These are phyloP conservation scores for Oligia latruncula DNA, from an alignment of 2,888 invertebrate species.

Conservation along the genomic window DNA sequence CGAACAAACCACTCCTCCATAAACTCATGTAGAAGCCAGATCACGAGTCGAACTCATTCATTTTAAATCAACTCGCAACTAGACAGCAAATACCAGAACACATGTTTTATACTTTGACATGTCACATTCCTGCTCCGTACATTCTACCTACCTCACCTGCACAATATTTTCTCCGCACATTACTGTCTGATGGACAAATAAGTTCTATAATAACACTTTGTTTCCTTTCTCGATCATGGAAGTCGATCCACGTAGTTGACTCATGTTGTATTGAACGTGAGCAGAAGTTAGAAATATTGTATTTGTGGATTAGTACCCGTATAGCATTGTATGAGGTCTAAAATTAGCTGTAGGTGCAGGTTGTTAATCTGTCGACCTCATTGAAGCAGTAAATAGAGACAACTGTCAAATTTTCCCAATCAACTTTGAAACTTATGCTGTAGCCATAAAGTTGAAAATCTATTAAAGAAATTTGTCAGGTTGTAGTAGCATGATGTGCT, in stretches of 20 bases:
- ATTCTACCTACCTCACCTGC: neutral
- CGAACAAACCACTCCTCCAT: neutral
- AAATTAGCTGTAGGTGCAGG: constrained; percentile 36
- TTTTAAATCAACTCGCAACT: neutral
- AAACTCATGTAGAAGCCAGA: neutral
- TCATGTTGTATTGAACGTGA: constrained; percentile 46
- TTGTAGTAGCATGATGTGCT: no score
- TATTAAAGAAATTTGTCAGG: no score
- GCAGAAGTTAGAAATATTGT: constrained; percentile 42
- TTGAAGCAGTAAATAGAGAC: neutral
- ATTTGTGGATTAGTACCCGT: constrained; percentile 36
- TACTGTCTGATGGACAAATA: constrained; percentile 44
- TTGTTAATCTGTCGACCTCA: constrained; percentile 13
- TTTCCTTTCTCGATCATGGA: constrained; percentile 39
- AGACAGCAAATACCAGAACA: neutral
- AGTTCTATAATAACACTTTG: constrained; percentile 42
- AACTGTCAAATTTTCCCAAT: no score
- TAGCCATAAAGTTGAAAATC: no score
- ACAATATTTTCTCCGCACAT: constrained; percentile 35
- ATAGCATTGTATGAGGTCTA: constrained; percentile 36
- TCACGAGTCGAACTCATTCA: neutral
- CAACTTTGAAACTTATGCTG: no score
- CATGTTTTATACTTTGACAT: neutral
- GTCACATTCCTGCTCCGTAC: constrained; percentile 20
- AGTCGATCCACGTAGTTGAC: constrained; percentile 50